phyloP scores from a whole-genome alignment of 2,113 vertebrate species.

The Charina bottae region DNA sequence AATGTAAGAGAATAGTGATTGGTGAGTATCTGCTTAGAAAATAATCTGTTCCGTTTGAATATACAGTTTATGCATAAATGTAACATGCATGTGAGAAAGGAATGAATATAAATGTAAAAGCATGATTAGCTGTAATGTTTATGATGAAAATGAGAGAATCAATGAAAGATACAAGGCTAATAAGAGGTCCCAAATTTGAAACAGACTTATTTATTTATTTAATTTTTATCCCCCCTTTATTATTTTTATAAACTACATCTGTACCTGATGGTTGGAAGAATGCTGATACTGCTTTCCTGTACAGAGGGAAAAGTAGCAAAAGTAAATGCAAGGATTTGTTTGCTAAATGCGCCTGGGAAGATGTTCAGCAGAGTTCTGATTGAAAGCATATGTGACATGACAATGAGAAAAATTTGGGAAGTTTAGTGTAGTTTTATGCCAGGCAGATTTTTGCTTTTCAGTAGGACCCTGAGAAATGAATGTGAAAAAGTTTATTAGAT shows the following conservation, averaged over 20 bases:
- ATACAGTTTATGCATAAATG: neutral
- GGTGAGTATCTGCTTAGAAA: neutral
- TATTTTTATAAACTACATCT: no score
- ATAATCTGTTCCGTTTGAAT: neutral
- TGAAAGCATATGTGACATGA: neutral
- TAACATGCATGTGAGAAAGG: neutral
- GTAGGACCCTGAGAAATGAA: neutral
- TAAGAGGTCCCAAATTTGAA: neutral
- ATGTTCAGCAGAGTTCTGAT: neutral
- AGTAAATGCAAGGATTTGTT: neutral
- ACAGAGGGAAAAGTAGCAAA: neutral
- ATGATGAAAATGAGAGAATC: neutral
- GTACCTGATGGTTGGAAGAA: neutral
- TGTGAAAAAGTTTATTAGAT: neutral
- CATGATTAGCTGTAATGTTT: neutral
- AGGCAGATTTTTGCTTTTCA: neutral
- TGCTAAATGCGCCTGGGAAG: neutral
- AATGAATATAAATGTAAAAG: neutral
- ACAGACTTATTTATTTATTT: no score
- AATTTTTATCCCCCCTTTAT: no score
- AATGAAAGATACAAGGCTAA: neutral
- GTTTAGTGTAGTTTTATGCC: neutral
- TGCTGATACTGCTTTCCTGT: neutral
- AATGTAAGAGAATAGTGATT: neutral
- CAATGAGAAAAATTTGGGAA: neutral